Base-by-base conservation (phyloP, 2,888 invertebrate genomes). In the Apamea anceps region DNA sequence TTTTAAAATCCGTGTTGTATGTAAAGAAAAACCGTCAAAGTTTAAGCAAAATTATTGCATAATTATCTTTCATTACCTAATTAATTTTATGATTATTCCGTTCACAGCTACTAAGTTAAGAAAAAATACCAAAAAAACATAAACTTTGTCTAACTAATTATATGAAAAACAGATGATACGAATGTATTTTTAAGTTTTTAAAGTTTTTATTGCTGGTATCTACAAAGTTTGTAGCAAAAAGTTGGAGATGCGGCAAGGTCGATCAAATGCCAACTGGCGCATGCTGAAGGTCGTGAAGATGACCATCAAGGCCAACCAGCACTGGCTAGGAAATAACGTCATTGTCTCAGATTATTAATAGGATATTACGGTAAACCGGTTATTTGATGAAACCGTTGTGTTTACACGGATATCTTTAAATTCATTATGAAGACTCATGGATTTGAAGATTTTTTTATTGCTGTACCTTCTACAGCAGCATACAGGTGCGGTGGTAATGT, bases 261-360 rank as follows among this genome's bases (percentile, higher is more conserved):
- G 98, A 86, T 98, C 98, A 97, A 98, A 98, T 88, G 99, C 99
- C 94, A 99, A 87, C 70, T 77, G 99, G 97, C 99, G 99, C 93
- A 98, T 98, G 93, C 98, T 98, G 95, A 99, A 99, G 95, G 99
- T 99, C 76, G 98, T 98, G 96, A 99, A 98, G 94, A 98, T 98
- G 67, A 62, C 66, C 98, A 91, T 98, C 98, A 93, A 98, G 98
- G 92, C 98, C 97, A 93, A 98, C 98, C 93, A 98, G 98, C 98
- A 98, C 94, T 98, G 98, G 74, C 98, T 90, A 88, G 85, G 91
- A 90, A 89, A 87, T 85, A 65, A 74, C 84, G 75, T 76, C 80
- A 86, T 77, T 83, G 81, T 88, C 81, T 82, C 72, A 18, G 21
- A 75, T 82, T 84, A 87, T 90, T 85, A 75, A 77, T 85, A 75